Conservation (phyloP, 2,113 vertebrate species). For the Engraulis encrasicolus region DNA sequence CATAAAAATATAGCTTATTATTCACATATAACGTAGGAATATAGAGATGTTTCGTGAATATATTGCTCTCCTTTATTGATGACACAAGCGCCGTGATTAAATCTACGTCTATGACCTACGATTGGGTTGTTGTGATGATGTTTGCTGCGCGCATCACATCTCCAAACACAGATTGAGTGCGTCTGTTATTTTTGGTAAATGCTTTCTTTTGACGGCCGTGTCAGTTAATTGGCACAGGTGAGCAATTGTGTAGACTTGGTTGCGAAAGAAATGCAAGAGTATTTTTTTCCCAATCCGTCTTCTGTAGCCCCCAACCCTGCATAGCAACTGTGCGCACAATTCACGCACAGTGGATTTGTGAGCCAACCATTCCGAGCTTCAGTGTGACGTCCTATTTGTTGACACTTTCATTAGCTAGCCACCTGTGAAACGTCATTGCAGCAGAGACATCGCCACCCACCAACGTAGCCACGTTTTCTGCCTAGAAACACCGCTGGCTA, state of each 20-base stretch:
- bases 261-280: background rate
- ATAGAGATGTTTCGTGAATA: too few species aligned
- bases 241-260: background rate
- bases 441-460: slow-evolving; percentile 32
- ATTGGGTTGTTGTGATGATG: too few species aligned
- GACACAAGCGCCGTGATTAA: too few species aligned
- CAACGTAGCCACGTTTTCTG: slow-evolving; percentile 54
- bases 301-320: slow-evolving; percentile 52
- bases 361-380: slow-evolving; percentile 61
- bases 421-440: slow-evolving; percentile 61
- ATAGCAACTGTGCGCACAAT: slow-evolving; percentile 63
- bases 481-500: slow-evolving; percentile 67
- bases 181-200: background rate
- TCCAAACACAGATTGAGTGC: background rate
- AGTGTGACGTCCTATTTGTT: slow-evolving; percentile 68
- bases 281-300: background rate
- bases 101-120: too few species aligned
- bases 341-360: slow-evolving; percentile 27
- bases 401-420: slow-evolving; percentile 60
- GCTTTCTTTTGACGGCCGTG: background rate
- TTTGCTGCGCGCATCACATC: background rate
- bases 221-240: background rate
- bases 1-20: too few species aligned
- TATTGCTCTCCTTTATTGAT: too few species aligned
- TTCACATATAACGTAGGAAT: too few species aligned